phyloP scores from a whole-genome alignment of 2,888 invertebrate species.

The Lutraria lutraria region DNA sequence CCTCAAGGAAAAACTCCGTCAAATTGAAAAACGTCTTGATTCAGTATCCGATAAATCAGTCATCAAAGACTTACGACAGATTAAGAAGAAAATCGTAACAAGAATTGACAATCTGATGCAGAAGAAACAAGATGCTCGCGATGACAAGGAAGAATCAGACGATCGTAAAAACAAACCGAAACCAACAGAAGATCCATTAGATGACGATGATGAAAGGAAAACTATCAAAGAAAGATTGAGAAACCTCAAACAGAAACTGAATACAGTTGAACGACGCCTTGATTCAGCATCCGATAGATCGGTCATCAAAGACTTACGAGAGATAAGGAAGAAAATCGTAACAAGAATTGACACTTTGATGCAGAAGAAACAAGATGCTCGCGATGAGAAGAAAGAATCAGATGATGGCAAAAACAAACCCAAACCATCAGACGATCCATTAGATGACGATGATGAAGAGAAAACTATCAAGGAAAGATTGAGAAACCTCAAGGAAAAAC shows the following conservation, averaged over 20 bases:
- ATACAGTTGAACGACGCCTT: too few relatives aligned
- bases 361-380: too few relatives aligned
- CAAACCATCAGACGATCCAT: background rate
- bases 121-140: background rate
- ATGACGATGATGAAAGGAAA: too few relatives aligned
- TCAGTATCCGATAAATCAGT: background rate
- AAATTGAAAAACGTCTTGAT: background rate
- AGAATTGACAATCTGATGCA: background rate
- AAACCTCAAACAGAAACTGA: too few relatives aligned
- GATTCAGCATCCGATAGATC: too few relatives aligned
- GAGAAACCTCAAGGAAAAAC: background rate
- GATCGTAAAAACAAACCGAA: background rate
- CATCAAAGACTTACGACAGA: background rate
- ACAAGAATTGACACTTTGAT: too few relatives aligned
- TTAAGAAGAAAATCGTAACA: background rate
- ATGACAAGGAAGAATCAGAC: background rate
- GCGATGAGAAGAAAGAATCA: too few relatives aligned
- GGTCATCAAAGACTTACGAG: too few relatives aligned
- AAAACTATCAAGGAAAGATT: slow-evolving; percentile 14
- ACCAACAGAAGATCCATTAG: too few relatives aligned
- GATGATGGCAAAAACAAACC: too few relatives aligned
- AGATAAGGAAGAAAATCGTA: too few relatives aligned
- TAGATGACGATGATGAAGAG: background rate
- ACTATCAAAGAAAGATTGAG: too few relatives aligned
- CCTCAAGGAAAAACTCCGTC: background rate